phyloP scores from a whole-genome alignment of 2,888 invertebrate genomes.

The Spodoptera exigua region DNA sequence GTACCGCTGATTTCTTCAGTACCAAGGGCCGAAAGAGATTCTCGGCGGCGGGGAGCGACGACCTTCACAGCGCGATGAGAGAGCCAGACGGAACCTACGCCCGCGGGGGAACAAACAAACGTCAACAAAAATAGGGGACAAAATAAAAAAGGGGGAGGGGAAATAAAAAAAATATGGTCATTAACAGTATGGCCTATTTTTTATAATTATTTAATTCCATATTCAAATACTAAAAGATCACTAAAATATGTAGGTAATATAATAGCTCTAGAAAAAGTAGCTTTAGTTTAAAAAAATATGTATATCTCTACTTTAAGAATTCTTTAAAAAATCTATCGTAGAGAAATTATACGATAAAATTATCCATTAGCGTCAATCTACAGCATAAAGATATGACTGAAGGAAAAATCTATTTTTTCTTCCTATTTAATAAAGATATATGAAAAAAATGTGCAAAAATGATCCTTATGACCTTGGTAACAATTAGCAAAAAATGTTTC shows the following conservation, averaged over 20 bases:
- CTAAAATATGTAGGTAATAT: too few species aligned
- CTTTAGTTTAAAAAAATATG: too few species aligned
- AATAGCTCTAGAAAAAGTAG: too few species aligned
- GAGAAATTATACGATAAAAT: neutral
- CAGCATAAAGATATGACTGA: constrained; percentile 43
- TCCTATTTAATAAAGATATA: neutral
- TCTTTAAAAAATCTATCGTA: neutral
- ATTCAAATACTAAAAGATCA: too few species aligned
- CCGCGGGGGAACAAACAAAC: constrained; percentile 60
- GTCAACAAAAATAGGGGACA: constrained; percentile 53
- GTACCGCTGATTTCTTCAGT: constrained; percentile 73
- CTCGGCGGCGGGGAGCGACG: constrained; percentile 81
- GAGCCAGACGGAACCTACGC: constrained; percentile 82
- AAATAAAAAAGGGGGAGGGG: constrained; percentile 22
- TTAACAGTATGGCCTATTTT: neutral
- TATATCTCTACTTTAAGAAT: too few species aligned
- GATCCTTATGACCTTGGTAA: constrained; percentile 36
- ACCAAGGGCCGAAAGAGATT: constrained; percentile 89
- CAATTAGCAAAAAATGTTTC: constrained; percentile 31
- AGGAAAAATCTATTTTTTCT: constrained; percentile 4
- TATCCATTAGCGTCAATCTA: constrained; percentile 36
- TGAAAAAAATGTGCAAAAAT: constrained; percentile 46
- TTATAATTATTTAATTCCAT: constrained; percentile 1
- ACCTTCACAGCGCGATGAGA: constrained; percentile 74
- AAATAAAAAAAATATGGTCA: constrained; percentile 25